A percentile compares a stretch with the other conserved stretches of the same genome.
phyloP scores from a whole-genome alignment of 2,113 vertebrate genomes.

The Tursiops truncatus region DNA sequence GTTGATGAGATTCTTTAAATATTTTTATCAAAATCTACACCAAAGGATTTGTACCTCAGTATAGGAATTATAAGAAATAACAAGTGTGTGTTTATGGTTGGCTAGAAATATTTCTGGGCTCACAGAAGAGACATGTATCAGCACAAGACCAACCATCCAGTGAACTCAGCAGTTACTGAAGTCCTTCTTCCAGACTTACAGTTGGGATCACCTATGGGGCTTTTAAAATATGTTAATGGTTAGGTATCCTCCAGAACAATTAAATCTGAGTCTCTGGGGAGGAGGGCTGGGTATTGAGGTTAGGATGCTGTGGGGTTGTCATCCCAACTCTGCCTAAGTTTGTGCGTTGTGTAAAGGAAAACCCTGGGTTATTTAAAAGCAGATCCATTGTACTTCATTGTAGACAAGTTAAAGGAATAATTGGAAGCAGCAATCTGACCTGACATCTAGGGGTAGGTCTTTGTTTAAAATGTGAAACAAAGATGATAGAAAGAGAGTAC shows the following conservation, averaged over 20 bases:
- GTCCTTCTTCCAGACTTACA: not conserved
- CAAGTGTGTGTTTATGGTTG: not conserved
- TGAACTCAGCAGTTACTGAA: not conserved
- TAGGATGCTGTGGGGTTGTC: not conserved
- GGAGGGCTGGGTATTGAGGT: not conserved
- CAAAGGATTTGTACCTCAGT: not conserved
- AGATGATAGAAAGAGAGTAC: not conserved
- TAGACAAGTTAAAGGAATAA: not conserved
- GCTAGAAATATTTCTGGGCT: not conserved
- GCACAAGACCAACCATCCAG: accelerated
- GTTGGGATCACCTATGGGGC: not conserved
- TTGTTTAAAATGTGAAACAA: conserved; percentile 14
- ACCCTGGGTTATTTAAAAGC: not conserved
- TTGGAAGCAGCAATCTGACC: not conserved
- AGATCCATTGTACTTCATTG: not conserved
- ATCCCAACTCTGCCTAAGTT: not conserved
- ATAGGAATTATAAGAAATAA: not conserved
- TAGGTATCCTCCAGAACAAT: not conserved
- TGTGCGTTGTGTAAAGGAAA: not conserved
- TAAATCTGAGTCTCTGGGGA: not conserved
- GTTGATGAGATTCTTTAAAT: not conserved
- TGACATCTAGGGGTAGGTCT: not conserved
- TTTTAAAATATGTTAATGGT: not conserved
- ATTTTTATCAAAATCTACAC: not conserved
- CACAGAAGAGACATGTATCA: not conserved